Evolutionary conservation across 2,113 vertebrate genomes (phyloP).

Genomic region (Rostratula benghalensis): DNA sequence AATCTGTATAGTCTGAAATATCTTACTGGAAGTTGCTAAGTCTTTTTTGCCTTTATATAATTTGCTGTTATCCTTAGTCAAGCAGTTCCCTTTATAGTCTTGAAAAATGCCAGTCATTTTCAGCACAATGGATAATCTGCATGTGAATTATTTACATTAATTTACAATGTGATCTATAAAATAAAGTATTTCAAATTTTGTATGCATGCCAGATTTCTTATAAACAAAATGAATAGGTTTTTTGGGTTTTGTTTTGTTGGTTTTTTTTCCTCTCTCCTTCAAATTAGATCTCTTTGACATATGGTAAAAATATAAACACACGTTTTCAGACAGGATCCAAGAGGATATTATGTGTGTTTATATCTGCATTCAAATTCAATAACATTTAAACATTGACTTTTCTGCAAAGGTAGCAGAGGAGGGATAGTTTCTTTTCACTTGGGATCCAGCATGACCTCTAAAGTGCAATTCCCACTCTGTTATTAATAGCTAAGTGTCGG

Average conservation of each 20-base stretch:
- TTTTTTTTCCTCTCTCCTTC: background rate
- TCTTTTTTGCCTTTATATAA: background rate
- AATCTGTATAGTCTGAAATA: slow-evolving; percentile 1
- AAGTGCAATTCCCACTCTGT: background rate
- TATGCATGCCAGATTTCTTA: background rate
- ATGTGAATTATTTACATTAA: slow-evolving; percentile 53
- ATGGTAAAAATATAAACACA: slow-evolving; percentile 21
- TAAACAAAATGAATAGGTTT: background rate
- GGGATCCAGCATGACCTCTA: background rate
- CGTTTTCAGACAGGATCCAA: background rate
- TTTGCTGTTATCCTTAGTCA: background rate
- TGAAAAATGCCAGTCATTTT: slow-evolving; percentile 36
- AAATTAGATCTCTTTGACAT: background rate
- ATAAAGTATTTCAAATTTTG: slow-evolving; percentile 1
- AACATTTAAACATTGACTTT: background rate
- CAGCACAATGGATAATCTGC: slow-evolving; percentile 2
- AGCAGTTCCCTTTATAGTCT: background rate
- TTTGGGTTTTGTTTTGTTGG: background rate
- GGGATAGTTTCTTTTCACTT: background rate
- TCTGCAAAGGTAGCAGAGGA: background rate
- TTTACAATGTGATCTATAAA: slow-evolving; percentile 8
- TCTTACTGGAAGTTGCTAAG: background rate
- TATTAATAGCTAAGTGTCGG: background rate
- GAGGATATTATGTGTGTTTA: background rate
- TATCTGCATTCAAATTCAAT: background rate